A percentile compares a stretch with the other conserved stretches of the same genome.
These are phyloP conservation scores for Orientallactaga sibirica DNA, from an alignment of 2,797 vertebrate genomes.

Conservation along the genomic window DNA sequence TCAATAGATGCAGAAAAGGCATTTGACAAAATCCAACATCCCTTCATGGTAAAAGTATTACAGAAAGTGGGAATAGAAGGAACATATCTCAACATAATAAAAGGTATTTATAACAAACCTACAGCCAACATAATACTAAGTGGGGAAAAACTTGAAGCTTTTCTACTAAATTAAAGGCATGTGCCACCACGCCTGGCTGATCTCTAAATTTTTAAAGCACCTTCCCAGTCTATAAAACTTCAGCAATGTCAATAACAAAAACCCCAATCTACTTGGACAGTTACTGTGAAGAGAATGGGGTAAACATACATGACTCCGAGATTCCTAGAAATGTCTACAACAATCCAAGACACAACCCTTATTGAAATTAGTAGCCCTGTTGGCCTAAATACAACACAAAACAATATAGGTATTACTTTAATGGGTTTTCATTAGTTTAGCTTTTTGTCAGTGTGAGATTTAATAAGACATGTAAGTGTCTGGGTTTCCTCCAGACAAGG, in stretches of 20 bases:
- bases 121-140: too few species aligned
- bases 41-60: too few species aligned
- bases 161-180: too few species aligned
- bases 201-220: not conserved
- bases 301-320: not conserved
- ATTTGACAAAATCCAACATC: too few species aligned
- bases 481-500: not conserved
- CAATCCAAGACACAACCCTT: not conserved
- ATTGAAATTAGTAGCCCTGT: not conserved
- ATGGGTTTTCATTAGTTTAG: slow-evolving; percentile 32
- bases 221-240: not conserved
- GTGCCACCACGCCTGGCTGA: not conserved
- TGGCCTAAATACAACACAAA: slow-evolving; percentile 31
- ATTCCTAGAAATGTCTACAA: not conserved
- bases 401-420: not conserved
- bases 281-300: slow-evolving; percentile 34
- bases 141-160: too few species aligned
- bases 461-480: not conserved
- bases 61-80: too few species aligned
- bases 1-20: too few species aligned
- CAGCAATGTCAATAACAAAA: not conserved
- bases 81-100: too few species aligned
- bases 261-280: not conserved
- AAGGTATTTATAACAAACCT: too few species aligned
- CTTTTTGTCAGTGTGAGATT: not conserved